Evolutionary conservation across 2,113 vertebrate species (phyloP).

Genomic region (Hiodon tergisus): DNA sequence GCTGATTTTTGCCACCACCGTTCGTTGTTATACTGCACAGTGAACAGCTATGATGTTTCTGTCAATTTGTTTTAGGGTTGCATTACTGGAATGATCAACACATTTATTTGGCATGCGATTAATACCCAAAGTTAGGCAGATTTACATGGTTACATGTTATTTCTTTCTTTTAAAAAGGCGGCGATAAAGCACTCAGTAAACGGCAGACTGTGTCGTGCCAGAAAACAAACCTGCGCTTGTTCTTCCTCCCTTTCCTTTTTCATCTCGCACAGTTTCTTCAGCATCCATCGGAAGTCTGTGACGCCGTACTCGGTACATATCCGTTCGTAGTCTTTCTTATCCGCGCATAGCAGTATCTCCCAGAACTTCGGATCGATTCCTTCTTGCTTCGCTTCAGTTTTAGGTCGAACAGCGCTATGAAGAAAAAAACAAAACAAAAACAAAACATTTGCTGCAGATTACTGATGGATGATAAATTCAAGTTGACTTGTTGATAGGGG

Average conservation of each 20-base stretch:
- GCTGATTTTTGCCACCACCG: too few relatives aligned
- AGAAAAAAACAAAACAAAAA: neutral
- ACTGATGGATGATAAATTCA: neutral
- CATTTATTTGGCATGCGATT: too few relatives aligned
- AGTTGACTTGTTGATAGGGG: too few relatives aligned
- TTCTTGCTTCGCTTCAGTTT: slow-evolving; percentile 40
- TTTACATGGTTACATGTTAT: too few relatives aligned
- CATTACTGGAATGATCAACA: too few relatives aligned
- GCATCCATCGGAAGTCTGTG: slow-evolving; percentile 76
- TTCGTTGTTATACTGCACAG: too few relatives aligned
- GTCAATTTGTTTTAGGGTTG: too few relatives aligned
- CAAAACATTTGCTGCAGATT: neutral
- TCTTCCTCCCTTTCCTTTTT: slow-evolving; percentile 61
- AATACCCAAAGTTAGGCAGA: too few relatives aligned
- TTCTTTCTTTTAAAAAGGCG: neutral
- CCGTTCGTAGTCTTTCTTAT: slow-evolving; percentile 77
- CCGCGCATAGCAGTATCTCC: slow-evolving; percentile 74
- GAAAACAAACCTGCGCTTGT: slow-evolving; percentile 60
- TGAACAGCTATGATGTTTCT: too few relatives aligned
- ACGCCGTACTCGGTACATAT: slow-evolving; percentile 76
- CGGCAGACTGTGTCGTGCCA: too few relatives aligned
- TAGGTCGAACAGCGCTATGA: slow-evolving; percentile 37
- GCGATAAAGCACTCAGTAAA: too few relatives aligned
- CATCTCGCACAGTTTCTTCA: slow-evolving; percentile 73
- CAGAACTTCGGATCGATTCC: slow-evolving; percentile 67